Conservation (phyloP, 1,140 invertebrate genomes). For the Brachionus asplanchnoidis region DNA sequence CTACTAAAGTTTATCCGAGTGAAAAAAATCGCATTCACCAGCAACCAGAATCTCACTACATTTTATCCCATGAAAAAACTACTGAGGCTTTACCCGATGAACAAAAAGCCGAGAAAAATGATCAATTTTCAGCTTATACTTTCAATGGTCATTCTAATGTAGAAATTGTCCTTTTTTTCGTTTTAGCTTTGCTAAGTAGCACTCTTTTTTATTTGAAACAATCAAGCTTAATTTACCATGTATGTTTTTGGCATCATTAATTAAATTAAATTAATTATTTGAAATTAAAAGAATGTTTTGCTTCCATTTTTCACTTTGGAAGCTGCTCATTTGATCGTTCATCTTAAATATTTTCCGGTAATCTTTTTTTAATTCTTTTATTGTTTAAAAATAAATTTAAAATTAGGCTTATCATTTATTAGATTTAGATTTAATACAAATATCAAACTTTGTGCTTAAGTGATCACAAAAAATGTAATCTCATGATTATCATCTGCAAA, state of each 20-base stretch:
- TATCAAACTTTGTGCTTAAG: too few relatives aligned
- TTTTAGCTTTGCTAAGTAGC: background rate
- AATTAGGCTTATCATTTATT: too few relatives aligned
- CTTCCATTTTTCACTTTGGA: conserved; percentile 20
- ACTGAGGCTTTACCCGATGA: background rate
- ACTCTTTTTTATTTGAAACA: background rate
- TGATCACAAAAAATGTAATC: too few relatives aligned
- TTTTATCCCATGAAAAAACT: background rate
- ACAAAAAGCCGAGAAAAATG: background rate
- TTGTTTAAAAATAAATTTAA: background rate
- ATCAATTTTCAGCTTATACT: background rate
- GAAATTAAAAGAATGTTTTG: conserved; percentile 7
- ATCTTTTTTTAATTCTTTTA: background rate
- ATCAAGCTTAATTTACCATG: background rate
- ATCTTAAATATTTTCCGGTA: conserved; percentile 16
- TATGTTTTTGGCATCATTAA: background rate
- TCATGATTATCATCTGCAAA: too few relatives aligned
- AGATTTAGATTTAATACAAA: too few relatives aligned
- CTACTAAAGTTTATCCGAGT: background rate
- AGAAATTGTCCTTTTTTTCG: background rate
- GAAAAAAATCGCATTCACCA: background rate
- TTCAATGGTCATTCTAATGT: conserved; percentile 17
- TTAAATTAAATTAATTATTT: background rate
- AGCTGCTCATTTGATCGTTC: background rate
- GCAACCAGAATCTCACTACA: background rate